Conservation (phyloP, 2,797 vertebrate species). For the Micropoecilia bifurca region DNA sequence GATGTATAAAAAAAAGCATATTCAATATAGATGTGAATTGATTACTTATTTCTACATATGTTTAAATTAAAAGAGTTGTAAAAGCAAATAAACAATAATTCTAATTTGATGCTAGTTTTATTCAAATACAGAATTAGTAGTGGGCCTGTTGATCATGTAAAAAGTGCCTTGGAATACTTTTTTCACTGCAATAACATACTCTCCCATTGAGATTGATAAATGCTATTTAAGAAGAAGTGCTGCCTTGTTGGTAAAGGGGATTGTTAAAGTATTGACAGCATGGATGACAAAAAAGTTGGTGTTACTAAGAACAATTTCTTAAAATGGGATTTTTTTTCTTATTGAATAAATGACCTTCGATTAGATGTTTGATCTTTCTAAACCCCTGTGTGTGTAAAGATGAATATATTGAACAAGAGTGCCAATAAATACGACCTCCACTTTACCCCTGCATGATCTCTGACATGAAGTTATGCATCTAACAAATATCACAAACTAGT, state of each 20-base stretch:
- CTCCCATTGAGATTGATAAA: background rate
- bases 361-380: background rate
- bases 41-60: background rate
- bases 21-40: background rate
- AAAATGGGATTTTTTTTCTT: background rate
- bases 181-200: background rate
- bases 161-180: background rate
- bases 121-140: background rate
- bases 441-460: background rate
- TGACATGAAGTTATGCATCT: background rate
- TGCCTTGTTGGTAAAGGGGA: background rate
- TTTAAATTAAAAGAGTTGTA: background rate
- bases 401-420: background rate
- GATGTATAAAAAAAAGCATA: background rate
- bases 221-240: background rate
- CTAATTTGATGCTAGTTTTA: background rate
- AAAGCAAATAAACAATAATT: background rate
- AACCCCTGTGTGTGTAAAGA: background rate
- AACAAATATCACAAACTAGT: background rate
- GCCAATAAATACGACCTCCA: background rate
- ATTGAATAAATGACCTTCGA: background rate
- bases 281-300: background rate
- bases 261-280: background rate
- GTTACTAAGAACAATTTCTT: background rate
- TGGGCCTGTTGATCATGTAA: background rate